Evolutionary conservation across 2,113 vertebrate species (phyloP), one percentile per base, ranked within the genome.

Genomic region (Hemibagrus wyckioides): DNA sequence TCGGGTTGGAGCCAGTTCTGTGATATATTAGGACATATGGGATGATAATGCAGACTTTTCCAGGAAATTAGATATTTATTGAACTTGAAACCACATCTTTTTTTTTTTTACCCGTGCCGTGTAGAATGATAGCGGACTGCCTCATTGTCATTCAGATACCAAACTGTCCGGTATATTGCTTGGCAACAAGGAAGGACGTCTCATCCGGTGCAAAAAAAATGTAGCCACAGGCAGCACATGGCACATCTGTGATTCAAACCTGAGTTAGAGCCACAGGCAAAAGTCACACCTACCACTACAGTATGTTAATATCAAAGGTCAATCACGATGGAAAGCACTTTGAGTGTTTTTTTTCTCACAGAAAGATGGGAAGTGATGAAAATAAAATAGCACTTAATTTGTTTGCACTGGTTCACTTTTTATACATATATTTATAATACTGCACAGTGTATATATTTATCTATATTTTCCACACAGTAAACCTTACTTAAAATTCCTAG

Each of bases 61-160:
- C 76, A 63, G 75, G 59, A 83, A 67, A 83, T 48, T 30, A 15
- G 52, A 71, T 84, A 71, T 56, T 56, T 48, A 57, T 30, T n/a
- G 85, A 80, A 52, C 85, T 41, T 56, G 48, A 80, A 80, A 54
- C 85, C 44, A 52, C 59, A 21, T 80, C 57, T 69, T 54, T 44
- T 67, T n/a, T n/a, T n/a, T n/a, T n/a, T n/a, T n/a, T n/a, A n/a
- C 85, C 21, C 54, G 85, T 80, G 39, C 48, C 36, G n/a, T 30
- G 52, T 59, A 57, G 19, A 82, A 61, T 14, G 33, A 56, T 80
- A 54, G 33, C 8, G 1, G 39, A 73, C 52, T 41, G 30, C 63
- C 23, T 81, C 14, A 48, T 48, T 76, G 73, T n/a, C 41, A 48
- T 76, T 48, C 73, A 50, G 73, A 76, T 76, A n/a, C 1, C 4